Evolutionary conservation across 2,113 vertebrate species (phyloP).

Genomic region (Fukomys damarensis): DNA sequence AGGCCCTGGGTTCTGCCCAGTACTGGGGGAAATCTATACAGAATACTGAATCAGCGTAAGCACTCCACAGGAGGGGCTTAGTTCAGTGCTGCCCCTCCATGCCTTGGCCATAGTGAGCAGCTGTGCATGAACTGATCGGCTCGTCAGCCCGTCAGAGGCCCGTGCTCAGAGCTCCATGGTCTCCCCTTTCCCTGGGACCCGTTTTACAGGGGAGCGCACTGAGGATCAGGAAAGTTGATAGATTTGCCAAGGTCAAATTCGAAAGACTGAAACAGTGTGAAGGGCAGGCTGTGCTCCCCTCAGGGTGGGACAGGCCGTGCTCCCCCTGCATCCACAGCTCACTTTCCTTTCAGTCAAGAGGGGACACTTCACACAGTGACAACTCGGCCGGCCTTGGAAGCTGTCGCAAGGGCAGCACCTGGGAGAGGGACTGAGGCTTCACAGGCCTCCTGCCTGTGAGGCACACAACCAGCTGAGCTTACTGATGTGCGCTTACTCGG

Average conservation of each 20-base stretch:
- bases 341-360: slow-evolving; percentile 37
- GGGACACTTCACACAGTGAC: background rate
- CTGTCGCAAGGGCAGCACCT: background rate
- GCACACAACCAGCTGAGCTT: background rate
- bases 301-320: background rate
- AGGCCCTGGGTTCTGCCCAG: background rate
- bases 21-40: no score
- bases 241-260: slow-evolving; percentile 35
- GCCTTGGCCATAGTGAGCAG: background rate
- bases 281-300: background rate
- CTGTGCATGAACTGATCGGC: background rate
- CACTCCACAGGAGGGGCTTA: background rate
- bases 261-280: background rate
- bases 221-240: background rate
- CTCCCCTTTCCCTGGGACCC: background rate
- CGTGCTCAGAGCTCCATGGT: background rate
- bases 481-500: slow-evolving; percentile 18
- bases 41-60: background rate
- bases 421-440: background rate
- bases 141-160: background rate
- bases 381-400: slow-evolving; percentile 2
- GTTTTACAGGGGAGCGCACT: background rate
- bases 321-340: background rate
- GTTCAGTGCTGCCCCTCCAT: background rate
- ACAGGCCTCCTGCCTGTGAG: background rate